Evolutionary conservation across 2,888 invertebrate species (phyloP).

Genomic region (Caenorhabditis sp.): DNA sequence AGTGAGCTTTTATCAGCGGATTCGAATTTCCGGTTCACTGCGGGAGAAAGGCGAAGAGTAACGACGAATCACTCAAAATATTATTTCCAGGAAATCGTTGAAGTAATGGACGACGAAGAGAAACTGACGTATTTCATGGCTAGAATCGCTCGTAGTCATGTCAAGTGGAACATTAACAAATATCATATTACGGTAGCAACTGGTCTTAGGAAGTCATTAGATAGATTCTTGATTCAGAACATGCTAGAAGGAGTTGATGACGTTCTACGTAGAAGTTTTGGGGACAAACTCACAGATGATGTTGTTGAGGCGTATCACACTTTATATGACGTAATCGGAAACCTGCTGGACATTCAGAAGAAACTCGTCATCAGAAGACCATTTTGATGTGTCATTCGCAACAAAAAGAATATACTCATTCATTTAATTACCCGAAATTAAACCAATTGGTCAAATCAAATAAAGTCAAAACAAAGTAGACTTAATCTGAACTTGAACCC

Average conservation of each 20-base stretch:
- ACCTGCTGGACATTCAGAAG: slow-evolving; percentile 70
- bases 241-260: slow-evolving; percentile 72
- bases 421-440: slow-evolving; percentile 15
- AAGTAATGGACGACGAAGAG: slow-evolving; percentile 68
- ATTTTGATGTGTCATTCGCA: slow-evolving; percentile 15
- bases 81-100: slow-evolving; percentile 64
- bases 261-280: slow-evolving; percentile 63
- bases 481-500: slow-evolving; percentile 43
- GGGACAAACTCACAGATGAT: slow-evolving; percentile 59
- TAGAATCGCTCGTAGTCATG: slow-evolving; percentile 72
- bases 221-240: slow-evolving; percentile 51
- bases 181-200: slow-evolving; percentile 71
- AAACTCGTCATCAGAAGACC: slow-evolving; percentile 44
- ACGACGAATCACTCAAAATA: no score
- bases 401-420: slow-evolving; percentile 3
- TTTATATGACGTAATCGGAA: slow-evolving; percentile 78
- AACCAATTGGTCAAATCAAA: slow-evolving; percentile 40
- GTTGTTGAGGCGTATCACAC: slow-evolving; percentile 72
- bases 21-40: slow-evolving; percentile 38
- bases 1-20: slow-evolving; percentile 2
- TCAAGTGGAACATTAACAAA: slow-evolving; percentile 74
- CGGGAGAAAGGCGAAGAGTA: no score
- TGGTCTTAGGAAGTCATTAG: neutral
- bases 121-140: slow-evolving; percentile 59
- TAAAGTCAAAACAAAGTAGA: slow-evolving; percentile 8